phyloP scores from a whole-genome alignment of 2,797 vertebrate species.

The Sebastolobus altivelis region DNA sequence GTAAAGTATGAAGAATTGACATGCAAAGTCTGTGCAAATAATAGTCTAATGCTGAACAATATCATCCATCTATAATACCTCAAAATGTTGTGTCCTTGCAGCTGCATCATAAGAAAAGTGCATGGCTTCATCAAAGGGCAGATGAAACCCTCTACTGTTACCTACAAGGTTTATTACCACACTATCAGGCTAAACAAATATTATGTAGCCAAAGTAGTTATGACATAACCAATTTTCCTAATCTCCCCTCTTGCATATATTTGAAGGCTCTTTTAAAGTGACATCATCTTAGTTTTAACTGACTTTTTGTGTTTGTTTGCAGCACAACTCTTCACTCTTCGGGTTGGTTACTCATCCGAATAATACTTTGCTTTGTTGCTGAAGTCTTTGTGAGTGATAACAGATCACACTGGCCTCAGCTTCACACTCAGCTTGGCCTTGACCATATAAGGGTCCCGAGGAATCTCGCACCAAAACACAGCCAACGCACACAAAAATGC shows the following conservation, averaged over 20 bases:
- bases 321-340: constrained; percentile 20
- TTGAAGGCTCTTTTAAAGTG: constrained; percentile 4
- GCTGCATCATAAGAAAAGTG: not conserved
- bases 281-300: constrained; percentile 3
- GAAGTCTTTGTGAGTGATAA: constrained; percentile 75
- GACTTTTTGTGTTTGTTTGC: constrained; percentile 31
- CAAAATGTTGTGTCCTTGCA: not conserved
- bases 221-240: constrained; percentile 24
- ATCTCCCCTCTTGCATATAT: not conserved
- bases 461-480: constrained; percentile 79
- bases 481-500: constrained; percentile 72
- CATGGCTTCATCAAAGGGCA: not conserved
- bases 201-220: not conserved
- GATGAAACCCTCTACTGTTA: constrained; percentile 10
- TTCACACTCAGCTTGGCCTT: constrained; percentile 76
- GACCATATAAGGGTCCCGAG: constrained; percentile 88
- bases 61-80: not conserved
- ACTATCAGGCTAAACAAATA: constrained; percentile 39
- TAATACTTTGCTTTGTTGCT: constrained; percentile 40
- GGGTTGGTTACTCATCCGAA: not conserved
- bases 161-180: constrained; percentile 14
- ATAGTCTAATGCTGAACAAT: not conserved
- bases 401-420: constrained; percentile 70
- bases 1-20: not conserved
- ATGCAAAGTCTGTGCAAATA: not conserved